Evolutionary conservation across 2,113 vertebrate species (phyloP).

Genomic region (Petaurus breviceps): DNA sequence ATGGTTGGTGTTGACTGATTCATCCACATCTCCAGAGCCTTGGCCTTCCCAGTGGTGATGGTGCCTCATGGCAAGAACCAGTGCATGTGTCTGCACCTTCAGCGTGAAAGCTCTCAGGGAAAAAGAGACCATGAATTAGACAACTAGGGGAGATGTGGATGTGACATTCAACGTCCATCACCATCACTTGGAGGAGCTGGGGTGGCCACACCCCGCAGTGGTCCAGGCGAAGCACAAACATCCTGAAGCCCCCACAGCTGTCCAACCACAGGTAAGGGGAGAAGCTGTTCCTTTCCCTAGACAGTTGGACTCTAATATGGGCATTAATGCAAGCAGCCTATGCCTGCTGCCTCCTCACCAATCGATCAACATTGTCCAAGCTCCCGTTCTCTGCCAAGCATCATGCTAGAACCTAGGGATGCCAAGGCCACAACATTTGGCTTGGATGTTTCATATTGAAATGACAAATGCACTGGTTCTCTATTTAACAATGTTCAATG

Average conservation of each 20-base stretch:
- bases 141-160: no score
- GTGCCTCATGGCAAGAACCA: background rate
- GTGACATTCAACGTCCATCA: background rate
- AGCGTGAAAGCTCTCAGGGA: no score
- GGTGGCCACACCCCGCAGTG: no score
- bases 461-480: background rate
- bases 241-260: background rate
- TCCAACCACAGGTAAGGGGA: background rate
- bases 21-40: no score
- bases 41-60: background rate
- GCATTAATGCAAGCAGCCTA: background rate
- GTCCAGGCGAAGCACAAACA: background rate
- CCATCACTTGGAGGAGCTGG: background rate
- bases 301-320: background rate
- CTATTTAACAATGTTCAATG: no score
- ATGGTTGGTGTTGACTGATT: background rate
- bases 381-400: no score
- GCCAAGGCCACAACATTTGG: background rate
- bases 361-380: background rate
- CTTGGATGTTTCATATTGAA: background rate
- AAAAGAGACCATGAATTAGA: background rate
- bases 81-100: no score
- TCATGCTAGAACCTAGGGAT: no score
- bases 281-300: background rate
- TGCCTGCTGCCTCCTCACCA: background rate